Conservation (phyloP, 53 echinoderm and acorn worm species). For the Zoroaster sp. region DNA sequence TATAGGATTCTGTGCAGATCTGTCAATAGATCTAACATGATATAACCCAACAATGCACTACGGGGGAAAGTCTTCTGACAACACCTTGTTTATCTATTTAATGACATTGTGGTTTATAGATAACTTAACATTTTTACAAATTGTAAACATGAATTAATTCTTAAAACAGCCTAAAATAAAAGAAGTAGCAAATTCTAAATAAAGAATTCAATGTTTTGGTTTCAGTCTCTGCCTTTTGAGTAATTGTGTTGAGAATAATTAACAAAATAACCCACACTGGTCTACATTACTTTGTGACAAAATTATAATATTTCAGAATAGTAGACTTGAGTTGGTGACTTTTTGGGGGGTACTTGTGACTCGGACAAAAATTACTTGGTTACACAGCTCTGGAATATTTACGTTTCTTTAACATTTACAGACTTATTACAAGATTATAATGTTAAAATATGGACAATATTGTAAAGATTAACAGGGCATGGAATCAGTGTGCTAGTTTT, state of each 20-base stretch:
- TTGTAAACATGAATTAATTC: slow-evolving; percentile 35
- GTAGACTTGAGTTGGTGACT: too few species aligned
- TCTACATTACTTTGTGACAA: not conserved
- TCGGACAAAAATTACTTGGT: too few species aligned
- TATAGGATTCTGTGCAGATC: not conserved
- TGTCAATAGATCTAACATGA: not conserved
- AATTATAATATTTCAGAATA: not conserved
- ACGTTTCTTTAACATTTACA: too few species aligned
- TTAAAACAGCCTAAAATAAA: slow-evolving; percentile 27
- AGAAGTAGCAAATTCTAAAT: slow-evolving; percentile 18
- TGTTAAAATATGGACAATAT: too few species aligned
- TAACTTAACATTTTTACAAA: slow-evolving; percentile 25
- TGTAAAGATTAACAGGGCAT: too few species aligned
- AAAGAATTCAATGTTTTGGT: not conserved
- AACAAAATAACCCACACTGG: not conserved
- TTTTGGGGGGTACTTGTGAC: too few species aligned
- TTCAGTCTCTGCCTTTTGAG: not conserved
- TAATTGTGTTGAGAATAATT: not conserved
- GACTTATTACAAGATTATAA: too few species aligned
- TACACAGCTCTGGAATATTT: too few species aligned
- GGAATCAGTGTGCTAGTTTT: too few species aligned
- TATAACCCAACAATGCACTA: not conserved
- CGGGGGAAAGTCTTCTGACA: not conserved
- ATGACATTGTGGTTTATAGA: not conserved
- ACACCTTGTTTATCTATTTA: slow-evolving; percentile 6